Evolutionary conservation across 2,888 invertebrate species (phyloP), one percentile per base, ranked within the genome.

Genomic region (Trypoxylon attenuatum): DNA sequence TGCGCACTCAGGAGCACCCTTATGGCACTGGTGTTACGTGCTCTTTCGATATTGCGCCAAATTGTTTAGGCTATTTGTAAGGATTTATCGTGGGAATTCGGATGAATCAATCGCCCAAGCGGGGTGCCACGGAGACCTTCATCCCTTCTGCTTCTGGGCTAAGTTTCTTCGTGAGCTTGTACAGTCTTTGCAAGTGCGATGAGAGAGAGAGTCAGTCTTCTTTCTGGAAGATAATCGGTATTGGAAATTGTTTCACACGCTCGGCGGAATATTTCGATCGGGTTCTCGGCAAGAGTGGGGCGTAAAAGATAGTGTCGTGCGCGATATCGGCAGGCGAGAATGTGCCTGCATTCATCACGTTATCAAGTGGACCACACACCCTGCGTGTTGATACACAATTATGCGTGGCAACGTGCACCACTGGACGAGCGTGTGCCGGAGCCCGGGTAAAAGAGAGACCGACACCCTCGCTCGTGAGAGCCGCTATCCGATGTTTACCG

Each of bases 311-410:
- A n/a, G 25, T 18, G 29, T 22, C 22, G 27, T 47, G 51, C 58
- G 69, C 61, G 56, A 60, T 67, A 62, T 65, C 61, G 60, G 50
- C 46, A 60, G 49, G 52, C 52, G 55, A 61, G 69, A 73, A 71
- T 64, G 69, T 75, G 73, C 71, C 76, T 73, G 78, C 81, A 85
- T 86, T 84, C 82, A 85, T 87, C 85, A 83, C 82, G 83, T 85
- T 87, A 87, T 87, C 84, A 83, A 82, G 81, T 79, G 71, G 76
- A 68, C 68, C 81, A 81, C 83, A 81, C 82, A 78, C 73, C 71
- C 75, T 76, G 78, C 78, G 81, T 86, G 85, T 85, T 85, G 82
- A 84, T 85, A 84, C 83, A 84, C 84, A 85, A 86, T 87, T 87
- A 87, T 86, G 86, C 86, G 81, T 78, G 77, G 82, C 79, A 80